phyloP scores from a whole-genome alignment of 2,113 vertebrate genomes.

The Pseudopipra pipra region DNA sequence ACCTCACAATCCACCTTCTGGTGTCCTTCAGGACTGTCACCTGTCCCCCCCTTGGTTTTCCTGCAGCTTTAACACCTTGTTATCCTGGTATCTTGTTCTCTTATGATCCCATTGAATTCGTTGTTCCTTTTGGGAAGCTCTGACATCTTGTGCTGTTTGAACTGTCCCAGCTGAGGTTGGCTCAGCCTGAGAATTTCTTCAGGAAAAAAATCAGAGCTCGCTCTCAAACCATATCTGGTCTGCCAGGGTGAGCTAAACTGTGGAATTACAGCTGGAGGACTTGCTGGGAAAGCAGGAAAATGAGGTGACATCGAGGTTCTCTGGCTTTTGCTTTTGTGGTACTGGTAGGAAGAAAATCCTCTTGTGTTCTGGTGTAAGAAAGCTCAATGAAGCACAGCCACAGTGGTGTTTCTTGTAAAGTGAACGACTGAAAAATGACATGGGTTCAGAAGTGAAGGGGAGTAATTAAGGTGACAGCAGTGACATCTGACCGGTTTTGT shows the following conservation, averaged over 20 bases:
- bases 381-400: fast-evolving
- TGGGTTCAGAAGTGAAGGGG: not conserved
- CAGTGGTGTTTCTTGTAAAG: not conserved
- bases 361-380: fast-evolving
- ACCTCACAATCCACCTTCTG: fast-evolving
- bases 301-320: not conserved
- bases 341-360: not conserved
- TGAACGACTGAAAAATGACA: not conserved
- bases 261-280: not conserved
- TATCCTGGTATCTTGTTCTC: fast-evolving
- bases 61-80: not conserved
- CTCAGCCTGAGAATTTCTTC: not conserved
- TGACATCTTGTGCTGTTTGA: not conserved
- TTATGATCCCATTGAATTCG: not conserved
- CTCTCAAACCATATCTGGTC: not conserved
- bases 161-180: not conserved
- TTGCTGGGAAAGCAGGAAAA: not conserved
- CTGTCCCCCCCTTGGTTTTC: not conserved
- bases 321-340: not conserved
- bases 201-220: not conserved
- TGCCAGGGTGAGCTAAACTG: not conserved
- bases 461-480: not conserved
- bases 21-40: not conserved
- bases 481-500: fast-evolving
- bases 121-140: not conserved